Evolutionary conservation across 2,888 invertebrate genomes (phyloP), one percentile per base, ranked within the genome.

Genomic region (Caenorhabditis auriculariae): DNA sequence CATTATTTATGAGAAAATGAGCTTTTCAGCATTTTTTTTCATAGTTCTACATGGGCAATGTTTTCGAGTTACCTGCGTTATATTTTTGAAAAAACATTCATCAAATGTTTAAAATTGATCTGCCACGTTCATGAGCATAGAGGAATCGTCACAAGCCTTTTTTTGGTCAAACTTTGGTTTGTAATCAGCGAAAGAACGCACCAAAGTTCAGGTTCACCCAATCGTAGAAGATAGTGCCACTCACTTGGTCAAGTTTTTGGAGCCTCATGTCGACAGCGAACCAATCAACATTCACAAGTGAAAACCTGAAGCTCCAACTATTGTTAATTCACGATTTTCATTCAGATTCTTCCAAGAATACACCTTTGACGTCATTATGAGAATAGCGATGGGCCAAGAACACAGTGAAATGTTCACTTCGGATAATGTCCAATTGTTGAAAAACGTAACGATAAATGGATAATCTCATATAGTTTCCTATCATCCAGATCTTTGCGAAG

Each of bases 341-440:
- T 66, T 49, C 29, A 65, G 60, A 12, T 65, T 57, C 47, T 72
- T 48, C 52, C 70, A 72, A 54, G 69, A 73, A 51, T 64, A 56
- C 44, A 69, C 73, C 1, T 56, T 64, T 7, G 73, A 73, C 41
- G 60, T 73, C 6, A 71, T 73, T 26, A 60, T 58, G 7, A 48
- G 70, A 3, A 48, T 73, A 6, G 69, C 69, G 4, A 65, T 73
- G 61, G 73, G 73, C 4, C 66, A 73, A 43, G 52, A 56, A 19
- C 45, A 57, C 4, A 54, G 56, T 0, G 55, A 57, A 17, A 48
- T 59, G 51, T 72, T 72, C 38, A 51, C 60, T 4, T 69, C 69
- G 45, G 38, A 38, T 4, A 38, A 39, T 0, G 28, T 60, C 15
- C 47, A 62, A 21, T 21, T 60, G 9, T 32, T 38, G 3, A 52